phyloP scores from a whole-genome alignment of 2,888 invertebrate genomes.

The Rotaria socialis region DNA sequence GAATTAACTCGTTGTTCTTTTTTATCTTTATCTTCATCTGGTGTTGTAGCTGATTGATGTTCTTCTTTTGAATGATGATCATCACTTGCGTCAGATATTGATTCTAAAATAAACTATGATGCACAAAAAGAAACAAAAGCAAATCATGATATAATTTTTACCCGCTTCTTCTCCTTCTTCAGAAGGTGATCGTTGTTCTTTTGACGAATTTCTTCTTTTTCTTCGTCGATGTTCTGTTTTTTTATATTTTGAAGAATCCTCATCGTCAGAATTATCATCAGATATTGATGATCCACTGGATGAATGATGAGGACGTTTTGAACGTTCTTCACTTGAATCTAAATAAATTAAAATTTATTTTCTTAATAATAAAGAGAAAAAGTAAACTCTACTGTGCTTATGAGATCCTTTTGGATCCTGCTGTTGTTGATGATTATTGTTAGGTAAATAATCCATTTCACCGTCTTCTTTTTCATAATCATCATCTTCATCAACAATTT shows the following conservation, averaged over 20 bases:
- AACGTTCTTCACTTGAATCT: not conserved
- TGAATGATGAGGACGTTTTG: not conserved
- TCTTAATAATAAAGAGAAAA: not conserved
- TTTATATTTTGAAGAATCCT: not conserved
- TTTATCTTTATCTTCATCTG: not conserved
- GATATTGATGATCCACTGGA: not conserved
- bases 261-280: not conserved
- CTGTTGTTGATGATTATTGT: not conserved
- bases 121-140: not conserved
- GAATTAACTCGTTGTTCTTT: not conserved
- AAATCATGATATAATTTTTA: not conserved
- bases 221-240: not conserved
- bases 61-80: constrained; percentile 11
- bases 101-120: not conserved
- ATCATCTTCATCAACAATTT: constrained; percentile 10
- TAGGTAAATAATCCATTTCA: not conserved
- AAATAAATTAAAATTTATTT: not conserved
- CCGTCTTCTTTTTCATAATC: not conserved
- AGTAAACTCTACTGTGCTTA: not conserved
- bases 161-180: constrained; percentile 14
- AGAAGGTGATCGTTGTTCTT: not conserved
- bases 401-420: not conserved
- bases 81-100: not conserved
- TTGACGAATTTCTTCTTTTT: not conserved
- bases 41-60: not conserved